Evolutionary conservation across 2,888 invertebrate genomes (phyloP), one percentile per base, ranked within the genome.

Genomic region (Caenorhabditis sp.): DNA sequence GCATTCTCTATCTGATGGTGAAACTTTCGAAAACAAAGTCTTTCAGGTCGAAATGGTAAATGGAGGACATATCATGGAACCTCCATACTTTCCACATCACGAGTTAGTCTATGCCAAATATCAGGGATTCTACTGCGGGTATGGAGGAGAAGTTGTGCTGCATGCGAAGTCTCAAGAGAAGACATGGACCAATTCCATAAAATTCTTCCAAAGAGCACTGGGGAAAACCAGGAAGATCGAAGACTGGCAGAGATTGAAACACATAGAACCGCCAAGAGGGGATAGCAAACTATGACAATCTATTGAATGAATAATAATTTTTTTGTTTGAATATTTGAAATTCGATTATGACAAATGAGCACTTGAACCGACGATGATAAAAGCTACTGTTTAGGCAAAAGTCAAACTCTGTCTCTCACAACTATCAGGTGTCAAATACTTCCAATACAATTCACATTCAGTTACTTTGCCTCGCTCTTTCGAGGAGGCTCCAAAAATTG

Each of bases 61-160:
- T 31, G 86, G 86, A 16, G 86, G 86, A 12, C 86, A 86, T 72
- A 76, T 86, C 12, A 86, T 86, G 86, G 86, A 86, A 59, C 86
- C 85, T 0, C 86, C 86, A 1, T 86, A 85, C 58, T 86, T 85
- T 35, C 85, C 85, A 5, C 82, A 83, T 28, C 86, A 86, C 44
- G 85, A 82, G 5, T 35, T 75, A 10, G 84, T 84, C 61, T 86
- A 81, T 56, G 85, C 86, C 19, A 83, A 83, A 35, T 85, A 81
- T 47, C 83, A 83, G 49, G 82, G 83, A 26, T 77, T 83, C 58
- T 85, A 80, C 58, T 85, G 83, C 68, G 85, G 81, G 14, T 86
- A 86, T 26, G 86, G 86, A 19, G 86, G 86, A 22, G 86, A 86
- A 70, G 66, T 85, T 6, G 69, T 85, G 3, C 56, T 81, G 7